phyloP scores from a whole-genome alignment of 1,140 invertebrate genomes.

The Drosophila ananassae region DNA sequence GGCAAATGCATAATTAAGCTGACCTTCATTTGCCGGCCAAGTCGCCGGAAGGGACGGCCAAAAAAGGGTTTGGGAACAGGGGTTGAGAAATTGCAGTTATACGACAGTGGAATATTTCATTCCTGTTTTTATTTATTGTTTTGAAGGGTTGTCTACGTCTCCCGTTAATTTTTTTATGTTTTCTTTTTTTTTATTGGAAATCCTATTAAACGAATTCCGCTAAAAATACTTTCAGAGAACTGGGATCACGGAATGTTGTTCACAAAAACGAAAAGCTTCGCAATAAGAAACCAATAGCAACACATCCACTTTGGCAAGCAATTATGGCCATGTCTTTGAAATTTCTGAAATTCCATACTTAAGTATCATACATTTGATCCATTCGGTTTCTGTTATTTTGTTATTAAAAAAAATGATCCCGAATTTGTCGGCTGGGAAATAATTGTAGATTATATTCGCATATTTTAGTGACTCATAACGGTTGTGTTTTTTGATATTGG shows the following conservation, averaged over 20 bases:
- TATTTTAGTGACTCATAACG: conserved; percentile 16
- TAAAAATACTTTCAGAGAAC: conserved; percentile 44
- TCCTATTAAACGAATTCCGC: conserved; percentile 49
- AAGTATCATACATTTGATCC: conserved; percentile 38
- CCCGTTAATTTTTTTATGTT: conserved; percentile 17
- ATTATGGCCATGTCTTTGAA: conserved; percentile 48
- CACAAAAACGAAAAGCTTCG: conserved; percentile 19
- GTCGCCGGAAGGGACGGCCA: conserved; percentile 17
- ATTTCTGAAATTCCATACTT: conserved; percentile 43
- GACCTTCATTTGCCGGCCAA: conserved; percentile 48
- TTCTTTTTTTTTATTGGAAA: conserved; percentile 37
- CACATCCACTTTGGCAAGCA: conserved; percentile 22
- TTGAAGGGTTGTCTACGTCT: conserved; percentile 8
- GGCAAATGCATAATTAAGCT: conserved; percentile 76
- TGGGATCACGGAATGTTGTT: conserved; percentile 39
- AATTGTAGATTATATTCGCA: conserved; percentile 29
- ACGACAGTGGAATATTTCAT: conserved; percentile 33
- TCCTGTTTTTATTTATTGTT: conserved; percentile 19
- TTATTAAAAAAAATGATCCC: conserved; percentile 12
- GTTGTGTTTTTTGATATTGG: conserved; percentile 8
- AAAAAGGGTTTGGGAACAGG: conserved; percentile 3
- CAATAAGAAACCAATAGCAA: conserved; percentile 8
- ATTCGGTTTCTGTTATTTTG: background rate
- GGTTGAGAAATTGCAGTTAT: conserved; percentile 38
- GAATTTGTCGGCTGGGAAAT: conserved; percentile 20